Evolutionary conservation across 2,797 vertebrate species (phyloP).

Genomic region (Muraenolepis orangiensis): DNA sequence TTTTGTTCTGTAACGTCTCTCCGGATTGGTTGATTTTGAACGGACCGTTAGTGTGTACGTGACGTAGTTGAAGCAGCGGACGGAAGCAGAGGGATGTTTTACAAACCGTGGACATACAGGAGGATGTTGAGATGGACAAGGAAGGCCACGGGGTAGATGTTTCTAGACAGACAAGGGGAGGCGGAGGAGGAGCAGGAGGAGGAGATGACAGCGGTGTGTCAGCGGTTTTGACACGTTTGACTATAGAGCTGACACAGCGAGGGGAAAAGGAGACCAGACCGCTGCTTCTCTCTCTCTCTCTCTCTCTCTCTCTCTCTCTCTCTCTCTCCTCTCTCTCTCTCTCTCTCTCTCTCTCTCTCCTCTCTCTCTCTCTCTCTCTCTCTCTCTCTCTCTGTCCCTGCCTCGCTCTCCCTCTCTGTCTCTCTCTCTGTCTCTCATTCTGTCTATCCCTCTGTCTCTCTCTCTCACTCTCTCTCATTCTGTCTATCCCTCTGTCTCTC

Average conservation of each 20-base stretch:
- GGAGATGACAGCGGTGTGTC: conserved; percentile 57
- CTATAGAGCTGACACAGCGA: conserved; percentile 57
- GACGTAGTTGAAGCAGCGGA: not conserved
- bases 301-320: conserved; percentile 39
- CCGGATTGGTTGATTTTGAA: not conserved
- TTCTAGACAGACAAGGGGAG: conserved; percentile 24
- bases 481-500: conserved; percentile 14
- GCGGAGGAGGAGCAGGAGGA: conserved; percentile 24
- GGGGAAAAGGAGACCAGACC: conserved; percentile 47
- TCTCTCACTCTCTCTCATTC: conserved; percentile 30
- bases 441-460: conserved; percentile 34
- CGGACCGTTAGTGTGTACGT: not conserved
- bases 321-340: conserved; percentile 37
- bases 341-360: conserved; percentile 35
- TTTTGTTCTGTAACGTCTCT: not conserved
- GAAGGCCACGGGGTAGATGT: not conserved
- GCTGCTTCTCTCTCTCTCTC: conserved; percentile 43
- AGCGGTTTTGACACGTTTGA: conserved; percentile 56
- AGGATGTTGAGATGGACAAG: conserved; percentile 3
- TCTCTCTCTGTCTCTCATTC: conserved; percentile 37
- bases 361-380: conserved; percentile 38
- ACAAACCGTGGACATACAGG: not conserved
- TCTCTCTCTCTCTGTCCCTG: conserved; percentile 36
- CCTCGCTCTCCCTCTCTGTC: conserved; percentile 36
- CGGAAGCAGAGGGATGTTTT: not conserved